Percentiles rank a stretch among this genome's conserved stretches.
Evolutionary conservation across 1,140 invertebrate species (phyloP).

Genomic region (Stegodyphus dumicola): DNA sequence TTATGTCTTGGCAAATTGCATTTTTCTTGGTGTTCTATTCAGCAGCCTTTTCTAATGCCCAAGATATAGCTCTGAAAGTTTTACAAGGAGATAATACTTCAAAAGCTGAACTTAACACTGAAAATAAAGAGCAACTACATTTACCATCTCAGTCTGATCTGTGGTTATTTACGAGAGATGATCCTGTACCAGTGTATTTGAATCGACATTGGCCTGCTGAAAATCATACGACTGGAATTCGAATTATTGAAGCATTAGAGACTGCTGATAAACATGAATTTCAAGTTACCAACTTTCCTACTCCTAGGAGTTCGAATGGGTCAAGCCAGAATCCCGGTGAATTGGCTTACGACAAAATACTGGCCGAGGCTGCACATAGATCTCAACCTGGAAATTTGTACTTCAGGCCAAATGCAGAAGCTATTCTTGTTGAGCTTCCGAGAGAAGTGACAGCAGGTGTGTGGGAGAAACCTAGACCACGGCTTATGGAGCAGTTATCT

Average conservation of each 20-base stretch:
- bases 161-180: slow-evolving; percentile 43
- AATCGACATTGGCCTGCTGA: slow-evolving; percentile 16
- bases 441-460: slow-evolving; percentile 6
- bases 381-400: neutral
- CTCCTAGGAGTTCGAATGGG: neutral
- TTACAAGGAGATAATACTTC: too few species aligned
- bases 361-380: neutral
- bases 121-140: neutral
- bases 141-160: neutral
- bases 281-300: neutral
- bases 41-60: too few species aligned
- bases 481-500: slow-evolving; percentile 8
- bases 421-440: slow-evolving; percentile 29
- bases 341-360: neutral
- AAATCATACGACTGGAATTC: neutral
- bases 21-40: too few species aligned
- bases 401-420: neutral
- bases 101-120: too few species aligned
- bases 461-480: slow-evolving; percentile 36
- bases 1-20: too few species aligned
- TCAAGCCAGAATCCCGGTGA: neutral
- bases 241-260: neutral
- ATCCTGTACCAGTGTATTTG: slow-evolving; percentile 21
- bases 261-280: neutral
- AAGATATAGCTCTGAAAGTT: too few species aligned